Evolutionary conservation across 1,140 invertebrate species (phyloP), one percentile per base, ranked within the genome.

Genomic region (Ceratina japonica): DNA sequence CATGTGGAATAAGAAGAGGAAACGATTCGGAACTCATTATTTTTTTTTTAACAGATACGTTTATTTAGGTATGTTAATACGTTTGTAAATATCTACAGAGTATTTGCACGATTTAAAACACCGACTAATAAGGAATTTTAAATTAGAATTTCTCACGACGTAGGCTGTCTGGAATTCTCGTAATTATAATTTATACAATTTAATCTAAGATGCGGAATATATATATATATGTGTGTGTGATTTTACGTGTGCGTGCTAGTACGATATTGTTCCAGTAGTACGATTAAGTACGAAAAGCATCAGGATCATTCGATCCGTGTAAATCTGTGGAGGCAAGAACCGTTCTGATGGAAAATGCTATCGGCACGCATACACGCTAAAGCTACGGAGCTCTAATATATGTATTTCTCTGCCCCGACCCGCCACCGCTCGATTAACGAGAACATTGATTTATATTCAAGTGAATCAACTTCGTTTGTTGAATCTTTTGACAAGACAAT

Each of bases 151-250:
- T 49, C 12, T 3, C 5, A 8, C 5, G 16, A 54, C 13, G 4
- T 31, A 58, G 3, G 31, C 20, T 37, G 1, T 1, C 12, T 54
- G 22, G 10, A 62, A 20, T 20, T 22, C 66, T 15, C 49, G 22
- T 51, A 72, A 44, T 37, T 59, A 22, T 16, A 22, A 69, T 71
- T 77, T 71, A 54, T 54, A 71, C 20, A 54, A 37, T 22, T 70
- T 61, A 3, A 24, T 51, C 3, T 49, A 49, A 3, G 1, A 44
- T 13, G 16, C 12, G 4, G 18, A 37, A 37, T 37, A 37, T 63
- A 12, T 22, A 66, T 24, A 51, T 8, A 51, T 7, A 0, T 7
- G 4, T 3, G 16, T 8, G 49, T 8, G 18, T 24, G n/a, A 66
- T 22, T 13, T 20, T 51, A 1, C 20, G 12, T 12, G 0, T 63